phyloP scores from a whole-genome alignment of 2,113 vertebrate species.

The Galbula dea region DNA sequence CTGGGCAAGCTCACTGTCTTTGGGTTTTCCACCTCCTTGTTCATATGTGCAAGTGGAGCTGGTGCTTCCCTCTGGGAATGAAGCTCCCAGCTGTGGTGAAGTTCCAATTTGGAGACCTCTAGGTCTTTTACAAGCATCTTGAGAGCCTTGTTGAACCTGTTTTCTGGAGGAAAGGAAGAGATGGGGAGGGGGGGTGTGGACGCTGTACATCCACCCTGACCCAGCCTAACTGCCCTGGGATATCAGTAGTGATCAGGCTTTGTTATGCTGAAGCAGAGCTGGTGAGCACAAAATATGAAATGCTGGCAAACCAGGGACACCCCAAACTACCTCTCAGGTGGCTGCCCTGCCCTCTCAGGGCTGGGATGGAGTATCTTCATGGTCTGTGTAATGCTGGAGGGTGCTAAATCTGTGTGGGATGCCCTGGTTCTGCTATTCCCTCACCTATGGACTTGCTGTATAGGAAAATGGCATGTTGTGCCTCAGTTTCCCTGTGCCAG shows the following conservation, averaged over 20 bases:
- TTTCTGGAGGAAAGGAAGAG: not conserved
- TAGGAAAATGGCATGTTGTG: not conserved
- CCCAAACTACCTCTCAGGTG: not conserved
- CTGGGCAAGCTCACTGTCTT: not conserved
- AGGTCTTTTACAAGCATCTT: not conserved
- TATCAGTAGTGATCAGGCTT: not conserved
- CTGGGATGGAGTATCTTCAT: not conserved
- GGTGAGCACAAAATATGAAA: not conserved
- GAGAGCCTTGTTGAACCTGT: not conserved
- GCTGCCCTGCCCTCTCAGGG: too few species aligned
- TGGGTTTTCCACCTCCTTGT: not conserved
- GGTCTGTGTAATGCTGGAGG: not conserved
- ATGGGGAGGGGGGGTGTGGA: fast-evolving
- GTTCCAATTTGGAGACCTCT: not conserved
- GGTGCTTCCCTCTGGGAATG: not conserved
- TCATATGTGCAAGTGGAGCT: not conserved
- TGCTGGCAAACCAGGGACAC: not conserved
- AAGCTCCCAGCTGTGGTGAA: not conserved
- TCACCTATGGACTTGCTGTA: not conserved
- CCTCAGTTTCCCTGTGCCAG: not conserved
- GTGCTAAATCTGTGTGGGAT: not conserved
- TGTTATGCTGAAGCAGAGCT: not conserved
- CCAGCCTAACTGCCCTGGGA: not conserved
- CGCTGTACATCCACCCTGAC: not conserved
- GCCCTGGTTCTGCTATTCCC: not conserved